Conservation (phyloP, 2,113 vertebrate genomes). For the Myiozetetes cayanensis region DNA sequence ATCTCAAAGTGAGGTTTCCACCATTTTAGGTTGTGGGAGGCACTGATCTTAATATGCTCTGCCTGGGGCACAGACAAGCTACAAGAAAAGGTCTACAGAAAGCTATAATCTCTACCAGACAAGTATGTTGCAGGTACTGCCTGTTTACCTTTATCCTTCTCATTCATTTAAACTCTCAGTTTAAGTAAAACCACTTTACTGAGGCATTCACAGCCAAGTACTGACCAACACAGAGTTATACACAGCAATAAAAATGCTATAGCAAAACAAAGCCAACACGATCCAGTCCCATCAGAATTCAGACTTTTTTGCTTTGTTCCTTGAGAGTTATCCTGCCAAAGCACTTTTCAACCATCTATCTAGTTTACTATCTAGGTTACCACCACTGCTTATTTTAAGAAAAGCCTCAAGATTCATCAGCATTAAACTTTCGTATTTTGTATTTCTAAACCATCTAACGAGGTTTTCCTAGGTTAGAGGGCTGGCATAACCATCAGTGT, state of each 20-base stretch:
- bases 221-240: not conserved
- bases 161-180: not conserved
- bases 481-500: not conserved
- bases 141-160: not conserved
- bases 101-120: not conserved
- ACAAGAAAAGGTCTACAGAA: not conserved
- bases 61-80: not conserved
- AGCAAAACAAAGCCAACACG: not conserved
- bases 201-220: not conserved
- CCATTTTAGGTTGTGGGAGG: not conserved
- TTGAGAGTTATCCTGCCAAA: not conserved
- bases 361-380: not conserved
- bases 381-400: not conserved
- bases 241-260: not conserved
- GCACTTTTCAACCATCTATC: not conserved
- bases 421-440: not conserved
- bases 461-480: not conserved
- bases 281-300: not conserved
- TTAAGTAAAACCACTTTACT: not conserved
- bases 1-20: not conserved
- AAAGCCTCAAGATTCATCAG: not conserved
- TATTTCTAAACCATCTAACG: not conserved
- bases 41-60: not conserved
- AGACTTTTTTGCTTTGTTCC: not conserved
- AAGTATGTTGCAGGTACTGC: not conserved